Conservation (phyloP, 2,113 vertebrate species). For the Eclectus roratus region DNA sequence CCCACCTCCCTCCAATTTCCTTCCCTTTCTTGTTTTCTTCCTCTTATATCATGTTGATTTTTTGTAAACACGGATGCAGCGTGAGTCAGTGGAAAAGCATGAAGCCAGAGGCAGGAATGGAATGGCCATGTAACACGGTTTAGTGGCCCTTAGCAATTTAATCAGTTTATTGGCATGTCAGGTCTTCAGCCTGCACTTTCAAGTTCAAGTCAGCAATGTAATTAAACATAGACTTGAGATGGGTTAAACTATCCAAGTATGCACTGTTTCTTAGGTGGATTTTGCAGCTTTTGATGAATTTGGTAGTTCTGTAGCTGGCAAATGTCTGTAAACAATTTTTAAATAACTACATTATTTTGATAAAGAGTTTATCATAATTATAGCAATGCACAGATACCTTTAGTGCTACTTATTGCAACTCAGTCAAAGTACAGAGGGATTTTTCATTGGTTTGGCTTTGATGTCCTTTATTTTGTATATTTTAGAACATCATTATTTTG, state of each 20-base stretch:
- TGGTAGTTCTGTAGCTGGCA: background rate
- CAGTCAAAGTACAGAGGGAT: background rate
- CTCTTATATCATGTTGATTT: background rate
- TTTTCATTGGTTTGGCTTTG: background rate
- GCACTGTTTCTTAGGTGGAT: background rate
- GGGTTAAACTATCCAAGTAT: background rate
- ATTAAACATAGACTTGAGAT: background rate
- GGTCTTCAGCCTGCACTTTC: background rate
- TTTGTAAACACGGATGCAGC: background rate
- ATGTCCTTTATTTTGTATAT: background rate
- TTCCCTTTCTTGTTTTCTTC: background rate
- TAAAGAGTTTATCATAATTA: background rate
- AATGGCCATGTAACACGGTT: fast-evolving
- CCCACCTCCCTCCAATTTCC: background rate
- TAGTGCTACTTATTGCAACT: background rate
- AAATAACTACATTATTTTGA: background rate
- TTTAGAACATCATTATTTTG: background rate
- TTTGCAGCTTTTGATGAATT: background rate
- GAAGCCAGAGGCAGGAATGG: background rate
- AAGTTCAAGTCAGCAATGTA: background rate
- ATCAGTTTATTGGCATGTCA: background rate
- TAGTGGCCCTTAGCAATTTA: background rate
- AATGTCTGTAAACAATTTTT: background rate
- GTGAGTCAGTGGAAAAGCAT: background rate
- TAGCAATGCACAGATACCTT: background rate